Conservation (phyloP, 2,888 invertebrate genomes). For the Drosophila nr. perissopoda region DNA sequence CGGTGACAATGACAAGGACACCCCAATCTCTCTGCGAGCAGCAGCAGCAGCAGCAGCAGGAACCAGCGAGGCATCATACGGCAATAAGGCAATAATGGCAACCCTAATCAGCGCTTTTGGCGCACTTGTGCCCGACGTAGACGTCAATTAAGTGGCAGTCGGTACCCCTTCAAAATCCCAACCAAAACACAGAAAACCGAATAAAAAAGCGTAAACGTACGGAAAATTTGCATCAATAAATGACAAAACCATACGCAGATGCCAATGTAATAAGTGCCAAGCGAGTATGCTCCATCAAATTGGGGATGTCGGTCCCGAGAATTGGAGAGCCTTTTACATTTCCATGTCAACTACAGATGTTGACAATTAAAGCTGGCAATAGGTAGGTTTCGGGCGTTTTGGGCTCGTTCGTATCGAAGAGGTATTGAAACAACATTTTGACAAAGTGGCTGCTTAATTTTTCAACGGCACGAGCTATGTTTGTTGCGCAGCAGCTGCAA, state of each 20-base stretch:
- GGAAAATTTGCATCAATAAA: constrained; percentile 77
- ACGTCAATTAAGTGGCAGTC: constrained; percentile 72
- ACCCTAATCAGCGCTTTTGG: constrained; percentile 71
- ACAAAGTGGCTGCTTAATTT: constrained; percentile 79
- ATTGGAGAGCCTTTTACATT: constrained; percentile 66
- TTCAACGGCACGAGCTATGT: constrained; percentile 62
- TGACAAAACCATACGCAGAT: constrained; percentile 79
- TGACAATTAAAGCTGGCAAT: constrained; percentile 72
- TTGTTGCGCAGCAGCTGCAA: constrained; percentile 19
- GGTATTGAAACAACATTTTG: constrained; percentile 71
- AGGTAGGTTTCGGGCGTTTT: constrained; percentile 11
- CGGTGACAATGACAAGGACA: constrained; percentile 70
- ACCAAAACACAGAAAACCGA: constrained; percentile 5
- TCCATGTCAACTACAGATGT: constrained; percentile 75
- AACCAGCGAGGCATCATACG: constrained; percentile 10
- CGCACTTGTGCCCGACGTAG: constrained; percentile 77
- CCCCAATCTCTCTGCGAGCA: not conserved
- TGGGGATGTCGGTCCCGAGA: constrained; percentile 20
- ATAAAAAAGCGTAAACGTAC: constrained; percentile 45
- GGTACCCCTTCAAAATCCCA: constrained; percentile 25
- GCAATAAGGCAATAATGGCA: constrained; percentile 51
- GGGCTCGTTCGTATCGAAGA: constrained; percentile 11
- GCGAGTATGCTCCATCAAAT: constrained; percentile 73
- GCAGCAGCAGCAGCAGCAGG: not conserved
- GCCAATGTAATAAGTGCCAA: constrained; percentile 79